Percentiles rank a stretch among this genome's conserved stretches.
Conservation (phyloP, 2,113 vertebrate genomes). For the Chaetops frenatus region DNA sequence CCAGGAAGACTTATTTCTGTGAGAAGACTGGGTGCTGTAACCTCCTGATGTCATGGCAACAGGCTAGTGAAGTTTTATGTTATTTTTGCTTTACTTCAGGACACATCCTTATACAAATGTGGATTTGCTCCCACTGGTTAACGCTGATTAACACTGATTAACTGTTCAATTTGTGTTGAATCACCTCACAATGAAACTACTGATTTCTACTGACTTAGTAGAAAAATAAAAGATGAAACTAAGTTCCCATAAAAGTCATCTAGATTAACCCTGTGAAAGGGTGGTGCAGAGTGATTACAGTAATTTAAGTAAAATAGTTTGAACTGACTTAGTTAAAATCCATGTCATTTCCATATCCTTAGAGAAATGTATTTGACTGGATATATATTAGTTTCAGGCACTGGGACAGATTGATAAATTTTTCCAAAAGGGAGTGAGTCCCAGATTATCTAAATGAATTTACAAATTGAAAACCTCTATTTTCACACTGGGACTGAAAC, state of each 20-base stretch:
- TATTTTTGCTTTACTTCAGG: background rate
- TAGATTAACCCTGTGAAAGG: background rate
- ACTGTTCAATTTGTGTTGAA: background rate
- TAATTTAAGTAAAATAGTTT: background rate
- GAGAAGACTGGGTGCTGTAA: background rate
- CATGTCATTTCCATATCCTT: background rate
- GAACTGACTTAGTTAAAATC: background rate
- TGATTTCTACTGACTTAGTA: background rate
- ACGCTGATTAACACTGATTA: too few species aligned
- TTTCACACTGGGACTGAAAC: background rate
- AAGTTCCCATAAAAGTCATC: background rate
- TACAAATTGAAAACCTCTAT: background rate
- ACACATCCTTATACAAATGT: background rate
- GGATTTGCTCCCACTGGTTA: background rate
- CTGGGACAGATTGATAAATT: background rate
- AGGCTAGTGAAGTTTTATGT: background rate
- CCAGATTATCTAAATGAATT: background rate
- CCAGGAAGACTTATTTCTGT: background rate
- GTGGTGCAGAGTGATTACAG: background rate
- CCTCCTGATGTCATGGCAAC: background rate
- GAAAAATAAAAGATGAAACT: background rate
- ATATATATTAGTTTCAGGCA: background rate
- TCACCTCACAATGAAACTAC: background rate
- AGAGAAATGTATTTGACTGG: background rate
- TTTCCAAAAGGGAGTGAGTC: background rate